Evolutionary conservation across 2,113 vertebrate genomes (phyloP), one percentile per base, ranked within the genome.

Genomic region (Tupaia chinensis): DNA sequence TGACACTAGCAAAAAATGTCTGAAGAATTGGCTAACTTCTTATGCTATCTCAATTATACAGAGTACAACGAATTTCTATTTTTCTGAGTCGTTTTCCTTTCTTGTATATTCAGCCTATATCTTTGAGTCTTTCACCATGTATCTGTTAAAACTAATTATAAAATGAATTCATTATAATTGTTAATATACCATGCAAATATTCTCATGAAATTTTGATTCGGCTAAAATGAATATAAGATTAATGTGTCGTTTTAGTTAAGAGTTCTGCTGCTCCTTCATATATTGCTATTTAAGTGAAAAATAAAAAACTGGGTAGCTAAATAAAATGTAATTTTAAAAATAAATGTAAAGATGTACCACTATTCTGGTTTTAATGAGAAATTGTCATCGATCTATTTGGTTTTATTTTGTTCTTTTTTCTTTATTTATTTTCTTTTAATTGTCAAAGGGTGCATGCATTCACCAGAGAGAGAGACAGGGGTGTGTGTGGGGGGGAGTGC

Each of bases 131-230:
- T 85, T 89, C 0, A 9, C 20, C 17, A 3, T 87, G 16, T 29
- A 76, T 60, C 56, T 93, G 9, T 80, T 93, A 84, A 89, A 89
- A 63, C 32, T 74, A 87, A 93, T 34, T 69, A 53, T 29, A 78
- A 89, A 96, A 63, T 91, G 89, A 60, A 12, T 44, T 44, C 44
- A 44, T n/a, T 25, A 0, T 29, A 78, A 5, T 92, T 91, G 44
- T 90, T 22, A 15, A 3, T 44, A 3, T 44, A 79, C 68, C 44
- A 15, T 87, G 0, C 92, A 94, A 93, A 90, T 65, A 80, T 15
- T 90, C 34, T 92, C 56, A 4, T 93, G 27, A 89, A 80, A 85
- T 92, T 97, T 95, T 94, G 9, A 72, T 94, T 66, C 96, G 84
- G 93, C 61, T 82, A 22, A 89, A 93, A 44, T 87, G 84, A 85